Conservation (phyloP, 2,797 vertebrate species). For the Lindbergichthys nudifrons region DNA sequence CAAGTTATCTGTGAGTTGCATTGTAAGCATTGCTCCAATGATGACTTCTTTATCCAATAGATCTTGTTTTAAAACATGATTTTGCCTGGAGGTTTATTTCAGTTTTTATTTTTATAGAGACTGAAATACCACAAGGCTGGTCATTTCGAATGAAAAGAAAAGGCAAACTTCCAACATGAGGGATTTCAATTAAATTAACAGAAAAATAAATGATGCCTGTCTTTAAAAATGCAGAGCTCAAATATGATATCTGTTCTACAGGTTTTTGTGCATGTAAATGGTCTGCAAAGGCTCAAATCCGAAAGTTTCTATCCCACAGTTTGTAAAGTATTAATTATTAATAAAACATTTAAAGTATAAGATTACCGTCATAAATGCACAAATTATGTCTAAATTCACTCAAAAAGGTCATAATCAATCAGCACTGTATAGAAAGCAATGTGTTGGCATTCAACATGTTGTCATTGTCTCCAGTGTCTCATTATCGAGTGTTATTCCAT, state of each 20-base stretch:
- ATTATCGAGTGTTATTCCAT: background rate
- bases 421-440: too few species aligned
- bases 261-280: too few species aligned
- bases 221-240: background rate
- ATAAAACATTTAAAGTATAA: too few species aligned
- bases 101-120: background rate
- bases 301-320: too few species aligned
- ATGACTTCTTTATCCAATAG: background rate
- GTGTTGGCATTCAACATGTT: too few species aligned
- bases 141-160: background rate
- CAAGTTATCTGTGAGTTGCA: constrained; percentile 1
- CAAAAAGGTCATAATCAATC: too few species aligned
- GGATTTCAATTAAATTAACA: background rate
- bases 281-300: too few species aligned
- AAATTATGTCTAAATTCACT: too few species aligned
- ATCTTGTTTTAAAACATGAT: background rate
- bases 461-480: too few species aligned
- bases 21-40: background rate
- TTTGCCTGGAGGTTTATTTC: background rate
- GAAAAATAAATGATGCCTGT: background rate
- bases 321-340: too few species aligned
- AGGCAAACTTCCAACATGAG: background rate
- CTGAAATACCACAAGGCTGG: background rate
- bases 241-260: too few species aligned
- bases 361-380: too few species aligned